Percentiles rank a stretch among this genome's conserved stretches.
Evolutionary conservation across 1,140 invertebrate species (phyloP).

Genomic region (Mactra quadrangularis): DNA sequence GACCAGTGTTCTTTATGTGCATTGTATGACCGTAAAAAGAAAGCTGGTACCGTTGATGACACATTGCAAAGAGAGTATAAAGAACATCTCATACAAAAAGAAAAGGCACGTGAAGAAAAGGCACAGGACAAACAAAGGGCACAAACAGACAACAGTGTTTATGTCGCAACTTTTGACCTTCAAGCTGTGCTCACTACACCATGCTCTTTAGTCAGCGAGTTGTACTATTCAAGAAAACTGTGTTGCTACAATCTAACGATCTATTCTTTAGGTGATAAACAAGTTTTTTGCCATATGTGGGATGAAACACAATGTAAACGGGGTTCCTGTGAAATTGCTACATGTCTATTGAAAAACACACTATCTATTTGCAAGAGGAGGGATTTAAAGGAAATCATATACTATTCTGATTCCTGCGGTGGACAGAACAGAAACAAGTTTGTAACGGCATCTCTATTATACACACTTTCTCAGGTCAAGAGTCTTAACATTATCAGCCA

Average conservation of each 20-base stretch:
- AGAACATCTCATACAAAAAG: neutral
- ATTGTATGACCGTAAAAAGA: constrained; percentile 2
- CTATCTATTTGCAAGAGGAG: neutral
- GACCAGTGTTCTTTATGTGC: constrained; percentile 9
- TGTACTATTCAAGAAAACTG: constrained; percentile 33
- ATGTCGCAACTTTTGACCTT: constrained; percentile 33
- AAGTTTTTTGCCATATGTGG: constrained; percentile 23
- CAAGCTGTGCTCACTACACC: constrained; percentile 24
- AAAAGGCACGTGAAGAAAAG: constrained; percentile 7
- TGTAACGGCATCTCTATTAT: neutral
- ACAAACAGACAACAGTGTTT: neutral
- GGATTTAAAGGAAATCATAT: neutral
- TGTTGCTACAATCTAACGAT: constrained; percentile 18
- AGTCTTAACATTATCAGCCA: constrained; percentile 7
- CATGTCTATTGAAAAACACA: constrained; percentile 5
- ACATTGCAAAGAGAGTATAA: neutral
- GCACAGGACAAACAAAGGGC: constrained; percentile 21
- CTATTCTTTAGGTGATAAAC: neutral
- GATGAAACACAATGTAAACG: constrained; percentile 32
- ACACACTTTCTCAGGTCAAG: neutral
- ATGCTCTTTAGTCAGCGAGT: neutral
- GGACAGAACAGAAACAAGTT: constrained; percentile 56
- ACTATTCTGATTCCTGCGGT: constrained; percentile 41
- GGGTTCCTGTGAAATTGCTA: constrained; percentile 23
- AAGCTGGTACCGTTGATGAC: neutral